Evolutionary conservation across 2,797 vertebrate species (phyloP).

Genomic region (Sebastes miniatus): DNA sequence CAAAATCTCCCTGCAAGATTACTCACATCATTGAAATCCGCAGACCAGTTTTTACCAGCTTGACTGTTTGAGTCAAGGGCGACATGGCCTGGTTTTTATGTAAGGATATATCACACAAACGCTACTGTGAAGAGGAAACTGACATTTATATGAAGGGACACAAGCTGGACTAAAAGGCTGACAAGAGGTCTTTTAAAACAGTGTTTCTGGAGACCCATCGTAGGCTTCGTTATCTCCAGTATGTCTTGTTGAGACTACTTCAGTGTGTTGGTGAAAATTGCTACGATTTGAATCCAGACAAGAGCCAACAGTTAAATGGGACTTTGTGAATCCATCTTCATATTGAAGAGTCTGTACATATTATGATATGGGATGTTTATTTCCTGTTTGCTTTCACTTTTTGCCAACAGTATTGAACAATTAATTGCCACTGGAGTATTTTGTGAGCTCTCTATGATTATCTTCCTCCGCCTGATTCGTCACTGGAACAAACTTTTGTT

Average conservation of each 20-base stretch:
- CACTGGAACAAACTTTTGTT: slow-evolving; percentile 34
- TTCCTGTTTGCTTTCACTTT: slow-evolving; percentile 50
- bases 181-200: not conserved
- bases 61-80: slow-evolving; percentile 29
- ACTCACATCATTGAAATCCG: slow-evolving; percentile 8
- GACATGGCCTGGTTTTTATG: slow-evolving; percentile 1
- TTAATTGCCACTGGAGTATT: slow-evolving; percentile 48
- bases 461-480: slow-evolving; percentile 44
- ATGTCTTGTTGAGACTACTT: slow-evolving; percentile 32
- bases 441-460: slow-evolving; percentile 47
- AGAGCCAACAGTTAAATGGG: slow-evolving; percentile 24
- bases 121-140: slow-evolving; percentile 32
- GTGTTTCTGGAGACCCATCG: not conserved
- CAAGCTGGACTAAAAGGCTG: slow-evolving; percentile 32
- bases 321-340: slow-evolving; percentile 70
- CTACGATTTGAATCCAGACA: slow-evolving; percentile 26
- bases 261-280: slow-evolving; percentile 37
- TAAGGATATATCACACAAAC: slow-evolving; percentile 14
- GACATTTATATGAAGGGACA: slow-evolving; percentile 10
- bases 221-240: slow-evolving; percentile 17
- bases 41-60: slow-evolving; percentile 26
- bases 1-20: slow-evolving; percentile 1
- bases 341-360: slow-evolving; percentile 81
- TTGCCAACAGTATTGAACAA: slow-evolving; percentile 41
- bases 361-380: slow-evolving; percentile 61